Evolutionary conservation across 2,888 invertebrate species (phyloP).

Genomic region (Eupelmus urozonus): DNA sequence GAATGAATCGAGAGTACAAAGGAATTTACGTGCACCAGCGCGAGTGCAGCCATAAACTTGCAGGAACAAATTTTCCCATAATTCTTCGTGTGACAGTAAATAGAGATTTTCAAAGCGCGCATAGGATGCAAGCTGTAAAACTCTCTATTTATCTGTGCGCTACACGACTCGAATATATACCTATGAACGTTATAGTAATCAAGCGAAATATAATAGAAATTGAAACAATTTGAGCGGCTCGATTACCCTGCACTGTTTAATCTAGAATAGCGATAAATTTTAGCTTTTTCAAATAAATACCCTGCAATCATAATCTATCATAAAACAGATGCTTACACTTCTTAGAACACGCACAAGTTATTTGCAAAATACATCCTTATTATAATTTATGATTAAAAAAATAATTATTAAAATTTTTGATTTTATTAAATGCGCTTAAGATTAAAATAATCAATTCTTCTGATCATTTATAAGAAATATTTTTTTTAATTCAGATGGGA

Average conservation of each 20-base stretch:
- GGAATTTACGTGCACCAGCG: slow-evolving; percentile 52
- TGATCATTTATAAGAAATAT: too few relatives aligned
- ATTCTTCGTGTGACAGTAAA: slow-evolving; percentile 53
- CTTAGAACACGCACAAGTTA: too few relatives aligned
- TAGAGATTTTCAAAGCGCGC: slow-evolving; percentile 52
- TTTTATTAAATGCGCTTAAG: too few relatives aligned
- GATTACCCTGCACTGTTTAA: neutral
- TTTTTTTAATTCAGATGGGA: too few relatives aligned
- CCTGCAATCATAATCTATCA: too few relatives aligned
- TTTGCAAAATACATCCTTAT: too few relatives aligned
- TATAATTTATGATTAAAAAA: too few relatives aligned
- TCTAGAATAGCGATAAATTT: neutral
- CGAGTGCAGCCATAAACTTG: slow-evolving; percentile 34
- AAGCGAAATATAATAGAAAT: neutral
- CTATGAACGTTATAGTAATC: neutral
- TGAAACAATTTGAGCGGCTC: neutral
- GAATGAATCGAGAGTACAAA: slow-evolving; percentile 55
- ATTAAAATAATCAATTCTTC: too few relatives aligned
- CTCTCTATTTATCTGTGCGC: slow-evolving; percentile 28
- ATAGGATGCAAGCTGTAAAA: slow-evolving; percentile 30
- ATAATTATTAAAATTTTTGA: too few relatives aligned
- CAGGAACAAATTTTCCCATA: slow-evolving; percentile 55
- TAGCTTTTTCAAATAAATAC: neutral
- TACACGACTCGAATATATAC: slow-evolving; percentile 8
- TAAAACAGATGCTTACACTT: too few relatives aligned